A percentile compares a stretch with the other conserved stretches of the same genome.
These are phyloP conservation scores for Lepetodrilus schrolli DNA, from an alignment of 2,888 invertebrate genomes.

Conservation along the genomic window DNA sequence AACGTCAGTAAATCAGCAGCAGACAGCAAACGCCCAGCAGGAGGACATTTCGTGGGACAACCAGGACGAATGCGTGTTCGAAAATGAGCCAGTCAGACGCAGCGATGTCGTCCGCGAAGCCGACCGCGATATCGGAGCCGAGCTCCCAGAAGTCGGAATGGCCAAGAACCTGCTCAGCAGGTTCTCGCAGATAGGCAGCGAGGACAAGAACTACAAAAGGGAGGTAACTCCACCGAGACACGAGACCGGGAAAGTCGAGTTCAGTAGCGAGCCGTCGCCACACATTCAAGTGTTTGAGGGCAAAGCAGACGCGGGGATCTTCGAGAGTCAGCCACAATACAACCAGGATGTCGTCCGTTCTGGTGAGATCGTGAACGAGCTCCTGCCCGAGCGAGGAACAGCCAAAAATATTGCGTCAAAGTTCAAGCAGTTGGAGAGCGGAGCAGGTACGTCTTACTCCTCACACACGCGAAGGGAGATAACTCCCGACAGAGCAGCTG, in stretches of 20 bases:
- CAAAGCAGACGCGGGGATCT: slow-evolving; percentile 62
- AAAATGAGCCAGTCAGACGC: slow-evolving; percentile 42
- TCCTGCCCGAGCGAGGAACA: slow-evolving; percentile 80
- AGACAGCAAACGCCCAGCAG: slow-evolving; percentile 35
- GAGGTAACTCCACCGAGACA: slow-evolving; percentile 51
- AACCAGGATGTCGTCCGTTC: slow-evolving; percentile 57
- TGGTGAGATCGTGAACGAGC: slow-evolving; percentile 47
- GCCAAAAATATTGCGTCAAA: slow-evolving; percentile 87
- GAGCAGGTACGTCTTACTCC: slow-evolving; percentile 32
- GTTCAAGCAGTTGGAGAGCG: slow-evolving; percentile 87
- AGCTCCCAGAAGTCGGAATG: slow-evolving; percentile 80
- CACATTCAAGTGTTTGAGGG: slow-evolving; percentile 49
- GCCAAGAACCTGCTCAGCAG: slow-evolving; percentile 87
- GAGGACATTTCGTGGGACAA: slow-evolving; percentile 38
- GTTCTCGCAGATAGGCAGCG: slow-evolving; percentile 86
- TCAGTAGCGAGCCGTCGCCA: slow-evolving; percentile 53
- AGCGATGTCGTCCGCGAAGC: slow-evolving; percentile 76
- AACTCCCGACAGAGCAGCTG: slow-evolving; percentile 49
- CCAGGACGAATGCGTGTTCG: slow-evolving; percentile 45
- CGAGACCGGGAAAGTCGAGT: slow-evolving; percentile 55
- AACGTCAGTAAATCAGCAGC: slow-evolving; percentile 44
- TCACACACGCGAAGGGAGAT: slow-evolving; percentile 41
- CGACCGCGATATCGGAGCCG: slow-evolving; percentile 60
- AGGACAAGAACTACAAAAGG: slow-evolving; percentile 42
- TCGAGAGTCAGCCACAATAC: slow-evolving; percentile 60